These are phyloP conservation scores for Condylura cristata DNA, from an alignment of 2,113 vertebrate species.

Conservation along the genomic window DNA sequence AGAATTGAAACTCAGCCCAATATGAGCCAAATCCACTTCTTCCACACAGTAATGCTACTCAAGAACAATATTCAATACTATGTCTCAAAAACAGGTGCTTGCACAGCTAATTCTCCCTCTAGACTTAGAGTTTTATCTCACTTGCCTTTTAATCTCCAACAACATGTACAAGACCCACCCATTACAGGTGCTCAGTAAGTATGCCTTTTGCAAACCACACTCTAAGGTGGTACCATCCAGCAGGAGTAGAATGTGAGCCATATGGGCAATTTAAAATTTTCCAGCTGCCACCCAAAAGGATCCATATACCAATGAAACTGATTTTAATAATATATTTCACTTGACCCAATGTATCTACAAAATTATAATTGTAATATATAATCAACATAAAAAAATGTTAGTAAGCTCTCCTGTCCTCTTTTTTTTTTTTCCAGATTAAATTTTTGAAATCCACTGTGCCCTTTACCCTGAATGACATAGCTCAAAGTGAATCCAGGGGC, in stretches of 20 bases:
- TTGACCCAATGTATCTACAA: not conserved
- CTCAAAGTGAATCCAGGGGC: not conserved
- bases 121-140: not conserved
- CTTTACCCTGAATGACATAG: not conserved
- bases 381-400: not conserved
- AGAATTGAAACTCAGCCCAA: not conserved
- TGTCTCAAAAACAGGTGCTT: not conserved
- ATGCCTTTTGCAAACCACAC: not conserved
- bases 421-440: not conserved
- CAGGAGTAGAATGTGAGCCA: not conserved
- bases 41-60: not conserved
- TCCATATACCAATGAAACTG: not conserved
- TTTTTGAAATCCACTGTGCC: not conserved
- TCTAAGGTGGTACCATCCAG: not conserved
- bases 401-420: not conserved
- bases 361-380: not conserved
- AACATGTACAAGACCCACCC: not conserved
- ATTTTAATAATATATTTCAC: not conserved
- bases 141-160: not conserved
- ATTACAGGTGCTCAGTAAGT: not conserved
- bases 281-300: not conserved
- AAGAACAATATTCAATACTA: not conserved
- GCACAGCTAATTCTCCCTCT: not conserved
- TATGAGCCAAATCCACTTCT: not conserved
- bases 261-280: conserved; percentile 9